Base-by-base conservation (phyloP, 2,113 vertebrate species). In the Chaenogobius annularis region DNA sequence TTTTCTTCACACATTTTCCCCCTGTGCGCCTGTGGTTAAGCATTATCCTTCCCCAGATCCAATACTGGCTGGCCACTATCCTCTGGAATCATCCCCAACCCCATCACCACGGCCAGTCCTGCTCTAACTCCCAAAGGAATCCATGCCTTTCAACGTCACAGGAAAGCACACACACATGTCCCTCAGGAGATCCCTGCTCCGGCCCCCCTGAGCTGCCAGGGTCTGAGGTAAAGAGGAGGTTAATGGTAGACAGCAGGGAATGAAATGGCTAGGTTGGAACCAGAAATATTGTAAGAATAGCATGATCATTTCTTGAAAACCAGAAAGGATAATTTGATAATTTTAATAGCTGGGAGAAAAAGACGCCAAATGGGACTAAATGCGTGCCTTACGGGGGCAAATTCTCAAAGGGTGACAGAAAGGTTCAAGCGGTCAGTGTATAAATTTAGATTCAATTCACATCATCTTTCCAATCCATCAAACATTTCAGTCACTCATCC, bases 401-500 rank as follows among this genome's bases (percentile, higher is more conserved):
- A 6, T 64, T 43, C 63, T 61, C 26, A 20, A 69, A 75, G 70
- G 78, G 69, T 82, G 70, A 82, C 13, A 20, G n/a, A 68, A 82
- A 88, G 79, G 81, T 88, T 72, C 79, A 31, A 31, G 4, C 26
- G 2, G 4, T 31, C 26, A 31, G 26, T 31, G 26, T 62, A 58
- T 63, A 68, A 54, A 37, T 40, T 3, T 40, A 73, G 70, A 69
- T 50, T 70, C 66, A 31, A 15, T 52, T 67, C 65, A 31, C 26
- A 31, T 31, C 13, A 19, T 35, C 62, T 19, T 48, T 19, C 5
- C 22, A 20, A 37, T 75, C 75, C 43, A n/a, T 31, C 66, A 72
- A 75, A 70, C 69, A 70, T 52, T 59, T 59, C 75, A 71, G 50
- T 61, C 66, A n/a, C 70, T 80, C 77, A 74, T 80, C 66, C 64